Base-by-base conservation (phyloP, 2,888 invertebrate genomes). In the Carpatolechia fugitivella region DNA sequence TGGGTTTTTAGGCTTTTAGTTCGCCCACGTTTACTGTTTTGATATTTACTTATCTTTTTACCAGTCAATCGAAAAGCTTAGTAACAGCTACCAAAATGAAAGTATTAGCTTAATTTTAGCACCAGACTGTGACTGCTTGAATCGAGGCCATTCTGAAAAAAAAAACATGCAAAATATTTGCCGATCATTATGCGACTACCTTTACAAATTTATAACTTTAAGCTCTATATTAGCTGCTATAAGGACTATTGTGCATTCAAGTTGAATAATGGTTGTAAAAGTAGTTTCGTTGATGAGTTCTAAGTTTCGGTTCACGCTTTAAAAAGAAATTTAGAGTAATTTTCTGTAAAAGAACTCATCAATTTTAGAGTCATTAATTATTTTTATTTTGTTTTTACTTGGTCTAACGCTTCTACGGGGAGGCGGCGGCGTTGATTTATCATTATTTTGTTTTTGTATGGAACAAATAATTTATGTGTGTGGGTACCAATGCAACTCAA, bases 261-360 rank as follows among this genome's bases (percentile, higher is more conserved):
- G 11, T 31, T 3, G 8, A 11, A 48, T 33, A 18, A 33, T n/a
- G 48, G 20, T 18, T 13, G 33, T 48, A 16, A 33, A 18, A 48
- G 33, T 48, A 18, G 30, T 13, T 38, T 33, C 8, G 29, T 29
- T n/a, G 46, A 51, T 64, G 56, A 63, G 63, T 64, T 58, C 57
- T 55, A 59, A 73, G 70, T 61, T 58, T 57, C 55, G 59, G 74
- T 70, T 74, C 72, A 73, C 69, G 71, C 68, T 65, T 70, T 68
- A 66, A 62, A 57, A 63, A 65, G 68, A 63, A 69, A 71, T 75
- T 77, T 73, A 69, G 70, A 74, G 75, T 73, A 78, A 81, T 80
- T 80, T 81, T 79, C 74, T 68, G 68, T 75, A 72, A 74, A 71
- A 70, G 74, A 80, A 72, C 77, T 80, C 80, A 78, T 80, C 77